A percentile compares a stretch with the other conserved stretches of the same genome.
These are phyloP conservation scores for Seladonia tumulorum DNA, from an alignment of 2,888 invertebrate species.

Conservation along the genomic window DNA sequence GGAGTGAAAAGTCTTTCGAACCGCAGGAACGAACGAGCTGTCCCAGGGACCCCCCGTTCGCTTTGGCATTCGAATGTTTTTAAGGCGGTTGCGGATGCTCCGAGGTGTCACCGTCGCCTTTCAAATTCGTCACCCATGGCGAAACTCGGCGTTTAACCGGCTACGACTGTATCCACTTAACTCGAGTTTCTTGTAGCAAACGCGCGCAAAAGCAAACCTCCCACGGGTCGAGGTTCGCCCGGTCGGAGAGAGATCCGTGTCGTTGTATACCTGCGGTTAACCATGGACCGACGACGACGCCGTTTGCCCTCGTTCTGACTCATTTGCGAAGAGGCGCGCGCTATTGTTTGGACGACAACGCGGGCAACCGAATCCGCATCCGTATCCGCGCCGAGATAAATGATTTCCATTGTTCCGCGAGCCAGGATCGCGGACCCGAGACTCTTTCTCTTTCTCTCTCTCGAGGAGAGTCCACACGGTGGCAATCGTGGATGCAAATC, in stretches of 20 bases:
- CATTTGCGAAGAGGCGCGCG: slow-evolving; percentile 8
- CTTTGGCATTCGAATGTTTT: slow-evolving; percentile 63
- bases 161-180: slow-evolving; percentile 72
- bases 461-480: not conserved
- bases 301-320: not conserved
- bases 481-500: slow-evolving; percentile 12
- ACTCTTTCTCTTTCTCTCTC: too few species aligned
- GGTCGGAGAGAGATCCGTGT: not conserved
- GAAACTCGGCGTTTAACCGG: slow-evolving; percentile 67
- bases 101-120: slow-evolving; percentile 70
- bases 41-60: slow-evolving; percentile 55
- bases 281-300: not conserved
- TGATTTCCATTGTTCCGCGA: slow-evolving; percentile 3
- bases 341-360: slow-evolving; percentile 1
- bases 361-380: slow-evolving; percentile 3
- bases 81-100: slow-evolving; percentile 65
- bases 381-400: not conserved
- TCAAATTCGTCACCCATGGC: slow-evolving; percentile 68
- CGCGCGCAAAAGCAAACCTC: slow-evolving; percentile 14
- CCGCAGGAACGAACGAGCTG: slow-evolving; percentile 64
- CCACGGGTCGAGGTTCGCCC: not conserved
- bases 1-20: slow-evolving; percentile 48
- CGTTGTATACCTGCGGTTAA: slow-evolving; percentile 31
- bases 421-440: not conserved
- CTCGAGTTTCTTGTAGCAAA: slow-evolving; percentile 31